phyloP scores from a whole-genome alignment of 2,888 invertebrate genomes.

The Ornithoptera alexandrae region DNA sequence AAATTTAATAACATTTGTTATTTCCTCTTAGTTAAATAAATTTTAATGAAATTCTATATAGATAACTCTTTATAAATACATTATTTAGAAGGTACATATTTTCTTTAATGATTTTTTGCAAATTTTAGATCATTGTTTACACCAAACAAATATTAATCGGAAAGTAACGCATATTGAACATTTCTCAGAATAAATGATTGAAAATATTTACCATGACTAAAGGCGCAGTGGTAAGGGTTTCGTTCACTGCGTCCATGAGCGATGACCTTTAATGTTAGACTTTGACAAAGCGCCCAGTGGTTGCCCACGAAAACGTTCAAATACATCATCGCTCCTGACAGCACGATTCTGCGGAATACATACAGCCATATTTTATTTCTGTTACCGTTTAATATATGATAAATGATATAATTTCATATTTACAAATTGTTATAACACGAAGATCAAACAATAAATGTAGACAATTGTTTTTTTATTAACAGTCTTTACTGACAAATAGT shows the following conservation, averaged over 20 bases:
- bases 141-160: no score
- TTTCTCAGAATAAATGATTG: constrained; percentile 22
- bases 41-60: no score
- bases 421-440: not conserved
- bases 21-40: not conserved
- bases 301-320: constrained; percentile 76
- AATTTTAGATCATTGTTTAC: no score
- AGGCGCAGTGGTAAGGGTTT: constrained; percentile 32
- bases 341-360: constrained; percentile 67
- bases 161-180: not conserved
- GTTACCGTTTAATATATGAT: constrained; percentile 70
- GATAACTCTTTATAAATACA: no score
- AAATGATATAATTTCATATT: constrained; percentile 53
- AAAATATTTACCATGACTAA: constrained; percentile 27
- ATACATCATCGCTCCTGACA: constrained; percentile 76
- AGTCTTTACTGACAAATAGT: not conserved
- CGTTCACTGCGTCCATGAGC: constrained; percentile 53
- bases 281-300: constrained; percentile 74
- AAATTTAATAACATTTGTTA: not conserved
- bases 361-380: constrained; percentile 78
- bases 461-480: no score
- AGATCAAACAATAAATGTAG: not conserved
- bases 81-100: no score
- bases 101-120: no score
- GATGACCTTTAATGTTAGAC: constrained; percentile 73